Percentiles rank a stretch among this genome's conserved stretches.
Evolutionary conservation across 2,113 vertebrate species (phyloP).

Genomic region (Malurus melanocephalus): DNA sequence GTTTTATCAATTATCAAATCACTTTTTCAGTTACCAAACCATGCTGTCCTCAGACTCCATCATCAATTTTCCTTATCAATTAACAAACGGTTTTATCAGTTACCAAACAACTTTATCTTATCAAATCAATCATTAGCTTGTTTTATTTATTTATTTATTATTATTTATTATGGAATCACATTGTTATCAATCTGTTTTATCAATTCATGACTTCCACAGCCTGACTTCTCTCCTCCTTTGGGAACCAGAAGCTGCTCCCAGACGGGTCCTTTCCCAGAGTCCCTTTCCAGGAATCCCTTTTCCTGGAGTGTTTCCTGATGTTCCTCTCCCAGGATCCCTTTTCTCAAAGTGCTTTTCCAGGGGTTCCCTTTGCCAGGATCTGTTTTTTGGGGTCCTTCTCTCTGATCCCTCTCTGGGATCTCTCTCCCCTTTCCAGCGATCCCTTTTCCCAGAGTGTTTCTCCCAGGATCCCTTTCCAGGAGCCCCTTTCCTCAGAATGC

Average conservation of each 20-base stretch:
- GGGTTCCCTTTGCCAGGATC: background rate
- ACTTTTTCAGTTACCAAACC: background rate
- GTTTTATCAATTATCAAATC: background rate
- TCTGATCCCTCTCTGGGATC: too few relatives aligned
- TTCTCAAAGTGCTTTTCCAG: background rate
- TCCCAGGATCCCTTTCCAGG: background rate
- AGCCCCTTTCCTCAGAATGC: background rate
- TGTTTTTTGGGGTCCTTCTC: background rate
- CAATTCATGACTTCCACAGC: background rate
- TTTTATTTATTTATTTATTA: background rate
- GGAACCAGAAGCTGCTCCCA: background rate
- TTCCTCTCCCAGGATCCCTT: too few relatives aligned
- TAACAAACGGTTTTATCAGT: background rate
- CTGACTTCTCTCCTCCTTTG: background rate
- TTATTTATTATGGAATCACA: background rate
- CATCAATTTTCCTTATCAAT: background rate
- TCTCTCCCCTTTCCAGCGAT: background rate
- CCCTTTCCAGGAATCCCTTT: background rate
- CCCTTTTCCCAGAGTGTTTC: background rate
- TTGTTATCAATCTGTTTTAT: background rate
- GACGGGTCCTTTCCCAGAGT: background rate
- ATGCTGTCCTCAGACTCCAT: too few relatives aligned
- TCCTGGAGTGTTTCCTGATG: background rate
- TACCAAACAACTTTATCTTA: background rate
- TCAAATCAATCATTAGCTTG: background rate